Conservation (phyloP, 1,140 invertebrate species). For the Drosophila mayri region DNA sequence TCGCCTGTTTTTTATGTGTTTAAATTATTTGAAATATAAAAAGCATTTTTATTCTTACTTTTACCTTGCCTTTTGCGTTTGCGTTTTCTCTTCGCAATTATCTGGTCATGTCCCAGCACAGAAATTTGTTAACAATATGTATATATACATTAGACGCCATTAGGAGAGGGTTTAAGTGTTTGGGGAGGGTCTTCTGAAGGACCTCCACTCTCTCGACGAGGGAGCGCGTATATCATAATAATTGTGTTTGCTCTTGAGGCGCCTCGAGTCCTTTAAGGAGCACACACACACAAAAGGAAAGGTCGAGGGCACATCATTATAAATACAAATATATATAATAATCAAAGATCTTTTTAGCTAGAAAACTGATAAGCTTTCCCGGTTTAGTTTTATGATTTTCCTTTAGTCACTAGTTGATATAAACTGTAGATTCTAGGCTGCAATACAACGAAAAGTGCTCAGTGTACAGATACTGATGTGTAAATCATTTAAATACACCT, state of each 20-base stretch:
- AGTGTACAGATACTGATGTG: slow-evolving; percentile 40
- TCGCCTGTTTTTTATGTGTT: slow-evolving; percentile 45
- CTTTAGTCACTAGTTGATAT: slow-evolving; percentile 23
- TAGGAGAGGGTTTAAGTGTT: slow-evolving; percentile 59
- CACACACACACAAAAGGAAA: too few relatives aligned
- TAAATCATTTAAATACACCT: slow-evolving; percentile 33
- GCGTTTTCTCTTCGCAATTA: slow-evolving; percentile 64
- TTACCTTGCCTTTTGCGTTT: slow-evolving; percentile 14
- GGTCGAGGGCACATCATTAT: slow-evolving; percentile 9
- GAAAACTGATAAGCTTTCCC: slow-evolving; percentile 13
- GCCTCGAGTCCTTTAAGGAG: slow-evolving; percentile 6
- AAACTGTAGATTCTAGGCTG: slow-evolving; percentile 25
- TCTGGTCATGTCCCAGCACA: slow-evolving; percentile 77
- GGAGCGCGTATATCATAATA: slow-evolving; percentile 63
- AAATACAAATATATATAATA: neutral
- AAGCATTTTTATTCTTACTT: slow-evolving; percentile 36
- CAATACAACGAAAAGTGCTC: slow-evolving; percentile 20
- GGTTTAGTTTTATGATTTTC: slow-evolving; percentile 8
- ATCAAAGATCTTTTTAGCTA: slow-evolving; percentile 1
- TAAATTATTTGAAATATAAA: slow-evolving; percentile 43
- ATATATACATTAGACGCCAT: slow-evolving; percentile 63
- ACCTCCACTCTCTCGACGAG: slow-evolving; percentile 38
- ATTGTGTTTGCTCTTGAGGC: slow-evolving; percentile 59
- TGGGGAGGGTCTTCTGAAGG: slow-evolving; percentile 24
- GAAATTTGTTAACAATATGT: slow-evolving; percentile 60